These are phyloP conservation scores for Tragelaphus scriptus DNA, from an alignment of 2,113 vertebrate species.

Conservation along the genomic window DNA sequence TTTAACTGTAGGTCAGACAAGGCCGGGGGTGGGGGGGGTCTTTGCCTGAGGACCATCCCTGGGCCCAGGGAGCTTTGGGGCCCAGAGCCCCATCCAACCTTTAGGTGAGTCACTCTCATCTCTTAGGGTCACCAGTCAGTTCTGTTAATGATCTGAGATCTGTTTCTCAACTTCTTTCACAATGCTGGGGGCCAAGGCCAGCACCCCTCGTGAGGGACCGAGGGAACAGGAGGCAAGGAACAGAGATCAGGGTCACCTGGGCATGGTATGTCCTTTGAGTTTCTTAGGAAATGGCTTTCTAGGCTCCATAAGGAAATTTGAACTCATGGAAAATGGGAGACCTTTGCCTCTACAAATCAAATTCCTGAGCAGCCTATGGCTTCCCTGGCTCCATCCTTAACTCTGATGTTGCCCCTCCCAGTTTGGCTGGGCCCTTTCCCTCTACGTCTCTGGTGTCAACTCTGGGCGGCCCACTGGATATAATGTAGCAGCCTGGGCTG, in stretches of 20 bases:
- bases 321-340: background rate
- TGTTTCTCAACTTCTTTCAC: slow-evolving; percentile 56
- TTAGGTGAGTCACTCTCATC: background rate
- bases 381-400: background rate
- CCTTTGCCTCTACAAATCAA: background rate
- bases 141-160: slow-evolving; percentile 65
- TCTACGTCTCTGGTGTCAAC: background rate
- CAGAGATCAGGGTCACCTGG: background rate
- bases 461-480: background rate
- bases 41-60: background rate
- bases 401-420: background rate
- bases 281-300: background rate
- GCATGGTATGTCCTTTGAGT: background rate
- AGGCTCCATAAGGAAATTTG: background rate
- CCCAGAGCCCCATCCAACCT: background rate
- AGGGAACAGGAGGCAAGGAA: background rate
- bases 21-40: too few relatives aligned
- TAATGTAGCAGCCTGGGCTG: background rate
- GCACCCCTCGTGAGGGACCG: background rate
- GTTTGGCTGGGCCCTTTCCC: background rate
- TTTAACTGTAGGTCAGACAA: background rate
- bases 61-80: too few relatives aligned
- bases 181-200: background rate
- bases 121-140: background rate
- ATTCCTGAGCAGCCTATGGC: background rate